Percentiles rank a stretch among this genome's conserved stretches.
phyloP scores from a whole-genome alignment of 2,113 vertebrate species.

The Brachyhypopomus gauderio region DNA sequence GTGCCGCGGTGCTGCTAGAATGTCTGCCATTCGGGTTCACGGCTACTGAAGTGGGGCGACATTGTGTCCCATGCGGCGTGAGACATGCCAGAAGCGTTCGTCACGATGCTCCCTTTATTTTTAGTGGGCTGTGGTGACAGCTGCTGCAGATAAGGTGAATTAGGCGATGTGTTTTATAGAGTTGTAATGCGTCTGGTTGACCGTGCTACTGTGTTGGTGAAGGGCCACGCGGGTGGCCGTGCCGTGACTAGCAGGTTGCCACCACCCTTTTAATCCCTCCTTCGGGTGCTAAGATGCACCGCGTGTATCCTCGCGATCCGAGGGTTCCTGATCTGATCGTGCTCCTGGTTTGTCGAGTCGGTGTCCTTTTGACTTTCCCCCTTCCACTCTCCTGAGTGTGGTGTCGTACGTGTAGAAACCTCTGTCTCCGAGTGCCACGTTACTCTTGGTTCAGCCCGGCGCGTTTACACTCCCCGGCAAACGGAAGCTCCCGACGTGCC shows the following conservation, averaged over 20 bases:
- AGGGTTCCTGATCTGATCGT: conserved; percentile 26
- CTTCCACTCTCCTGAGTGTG: background rate
- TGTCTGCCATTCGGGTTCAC: background rate
- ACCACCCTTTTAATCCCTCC: conserved; percentile 20
- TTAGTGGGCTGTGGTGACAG: conserved; percentile 40
- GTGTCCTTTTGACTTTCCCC: background rate
- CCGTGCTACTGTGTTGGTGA: conserved; percentile 13
- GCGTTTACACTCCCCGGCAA: too few relatives aligned
- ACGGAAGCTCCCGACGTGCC: too few relatives aligned
- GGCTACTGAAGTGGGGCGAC: conserved; percentile 1
- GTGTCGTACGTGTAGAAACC: background rate
- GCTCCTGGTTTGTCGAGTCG: background rate
- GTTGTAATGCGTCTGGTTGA: conserved; percentile 20
- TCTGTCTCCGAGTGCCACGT: too few relatives aligned
- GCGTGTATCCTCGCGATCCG: conserved; percentile 5
- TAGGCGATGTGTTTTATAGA: conserved; percentile 36
- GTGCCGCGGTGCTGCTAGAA: background rate
- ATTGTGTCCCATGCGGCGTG: conserved; percentile 10
- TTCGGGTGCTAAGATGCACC: background rate
- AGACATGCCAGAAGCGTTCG: background rate
- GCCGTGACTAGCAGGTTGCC: background rate
- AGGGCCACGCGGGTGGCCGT: conserved; percentile 13
- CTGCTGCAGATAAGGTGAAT: conserved; percentile 46
- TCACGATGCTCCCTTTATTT: conserved; percentile 29
- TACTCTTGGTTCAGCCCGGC: too few relatives aligned